Evolutionary conservation across 53 echinoderm and acorn worm genomes (phyloP), one percentile per base, ranked within the genome.

Genomic region (Luidia sarsii): DNA sequence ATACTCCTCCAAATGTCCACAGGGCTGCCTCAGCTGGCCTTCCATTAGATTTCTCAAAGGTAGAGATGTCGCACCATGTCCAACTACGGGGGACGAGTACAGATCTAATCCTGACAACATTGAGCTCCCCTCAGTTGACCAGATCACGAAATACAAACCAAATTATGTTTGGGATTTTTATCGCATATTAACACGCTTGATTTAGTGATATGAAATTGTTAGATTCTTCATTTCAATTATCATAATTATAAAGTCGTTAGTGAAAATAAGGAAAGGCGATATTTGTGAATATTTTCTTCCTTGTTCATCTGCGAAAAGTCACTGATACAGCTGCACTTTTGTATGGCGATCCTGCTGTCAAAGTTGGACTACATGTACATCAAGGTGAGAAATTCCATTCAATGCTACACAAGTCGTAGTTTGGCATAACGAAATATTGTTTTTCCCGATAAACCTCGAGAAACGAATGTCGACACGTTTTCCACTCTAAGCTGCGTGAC

Each of bases 51-150:
- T 46, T 20, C 38, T 77, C 19, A 77, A 24, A 20, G 29, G 77
- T n/a, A 55, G 60, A 7, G 61, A 32, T 18, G 18, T 39, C 56
- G 60, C 61, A 49, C 37, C 77, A 60, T 77, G 77, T 22, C 61
- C 45, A 13, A 3, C 32, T 25, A 32, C n/a, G 15, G 59, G 19
- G 30, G 60, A 77, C 27, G 61, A 59, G 14, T 61, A 60, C 61
- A 77, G 30, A 19, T 19, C 77, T 41, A 60, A 31, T 34, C 77
- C 61, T 33, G 62, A 77, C 23, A 61, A 9, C 77, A 77, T 77
- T 33, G 55, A 61, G 43, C 27, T 38, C 27, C 38, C 33, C 55
- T 34, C 16, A 2, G 8, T 15, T 22, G 31, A 13, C 1, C 16
- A 39, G 13, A 2, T n/a, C 29, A 48, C 19, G 23, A 19, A 16